Conservation (phyloP, 2,797 vertebrate species). For the Tinamus major region DNA sequence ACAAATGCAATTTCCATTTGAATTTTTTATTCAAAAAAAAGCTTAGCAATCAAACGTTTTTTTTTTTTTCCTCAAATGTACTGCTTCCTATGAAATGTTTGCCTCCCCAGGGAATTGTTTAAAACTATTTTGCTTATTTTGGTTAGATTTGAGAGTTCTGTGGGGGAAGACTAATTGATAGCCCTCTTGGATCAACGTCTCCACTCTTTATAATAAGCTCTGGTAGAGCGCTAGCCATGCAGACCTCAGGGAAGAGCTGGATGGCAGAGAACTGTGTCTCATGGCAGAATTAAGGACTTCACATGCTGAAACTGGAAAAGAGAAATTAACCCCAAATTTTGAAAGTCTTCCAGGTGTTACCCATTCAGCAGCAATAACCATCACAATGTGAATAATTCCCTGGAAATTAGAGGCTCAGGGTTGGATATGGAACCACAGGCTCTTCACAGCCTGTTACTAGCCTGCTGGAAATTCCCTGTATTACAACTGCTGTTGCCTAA, state of each 20-base stretch:
- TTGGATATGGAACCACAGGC: conserved; percentile 55
- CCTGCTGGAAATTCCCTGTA: conserved; percentile 52
- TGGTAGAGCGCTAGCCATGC: background rate
- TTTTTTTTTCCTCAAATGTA: background rate
- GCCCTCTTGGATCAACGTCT: background rate
- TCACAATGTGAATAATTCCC: conserved; percentile 61
- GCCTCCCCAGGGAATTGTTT: background rate
- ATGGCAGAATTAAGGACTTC: background rate
- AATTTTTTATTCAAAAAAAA: background rate
- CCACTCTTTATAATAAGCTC: background rate
- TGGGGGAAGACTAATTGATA: background rate
- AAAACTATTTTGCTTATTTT: background rate
- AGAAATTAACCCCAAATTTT: conserved; percentile 21
- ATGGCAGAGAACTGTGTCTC: background rate
- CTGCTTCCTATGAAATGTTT: background rate
- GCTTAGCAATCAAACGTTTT: background rate
- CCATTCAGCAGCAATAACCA: conserved; percentile 59
- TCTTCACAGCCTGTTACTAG: conserved; percentile 50
- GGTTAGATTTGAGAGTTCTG: conserved; percentile 6
- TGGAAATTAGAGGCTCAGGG: conserved; percentile 50
- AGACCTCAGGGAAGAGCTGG: background rate
- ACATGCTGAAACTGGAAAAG: conserved; percentile 17
- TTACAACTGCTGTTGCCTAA: conserved; percentile 18
- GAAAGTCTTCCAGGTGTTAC: conserved; percentile 31
- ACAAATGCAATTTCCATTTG: background rate